Evolutionary conservation across 2,113 vertebrate genomes (phyloP).

Genomic region (Psittacula cyanocephala): DNA sequence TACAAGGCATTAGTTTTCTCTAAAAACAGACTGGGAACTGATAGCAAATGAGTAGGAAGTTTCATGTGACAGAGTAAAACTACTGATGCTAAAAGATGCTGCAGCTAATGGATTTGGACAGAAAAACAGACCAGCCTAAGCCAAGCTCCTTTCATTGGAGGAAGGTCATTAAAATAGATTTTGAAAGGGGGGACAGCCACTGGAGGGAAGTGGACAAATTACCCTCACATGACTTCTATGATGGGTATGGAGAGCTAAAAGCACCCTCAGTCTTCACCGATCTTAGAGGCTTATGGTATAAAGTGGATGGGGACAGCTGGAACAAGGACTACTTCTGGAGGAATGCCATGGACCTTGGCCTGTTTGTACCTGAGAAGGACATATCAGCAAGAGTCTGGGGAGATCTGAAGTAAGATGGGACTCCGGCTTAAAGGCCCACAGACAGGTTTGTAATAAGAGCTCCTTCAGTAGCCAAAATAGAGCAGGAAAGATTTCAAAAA

Average conservation of each 20-base stretch:
- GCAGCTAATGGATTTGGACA: neutral
- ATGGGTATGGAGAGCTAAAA: neutral
- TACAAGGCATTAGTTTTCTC: neutral
- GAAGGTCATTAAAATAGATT: neutral
- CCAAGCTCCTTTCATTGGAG: neutral
- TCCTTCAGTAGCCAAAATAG: neutral
- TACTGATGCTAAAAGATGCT: neutral
- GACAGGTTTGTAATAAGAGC: neutral
- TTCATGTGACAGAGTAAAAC: neutral
- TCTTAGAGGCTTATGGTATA: neutral
- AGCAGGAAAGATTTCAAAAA: neutral
- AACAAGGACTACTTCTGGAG: neutral
- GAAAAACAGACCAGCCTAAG: neutral
- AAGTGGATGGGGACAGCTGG: neutral
- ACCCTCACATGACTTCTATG: neutral
- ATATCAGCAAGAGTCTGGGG: neutral
- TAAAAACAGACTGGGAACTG: neutral
- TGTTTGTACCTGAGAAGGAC: neutral
- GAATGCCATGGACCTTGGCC: neutral
- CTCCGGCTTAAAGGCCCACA: neutral
- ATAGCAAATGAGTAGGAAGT: neutral
- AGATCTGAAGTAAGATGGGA: neutral
- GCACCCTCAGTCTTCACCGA: neutral
- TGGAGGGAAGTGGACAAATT: accelerated
- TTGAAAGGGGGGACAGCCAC: neutral